Conservation (phyloP, 2,797 vertebrate genomes). For the Hipposideros larvatus region DNA sequence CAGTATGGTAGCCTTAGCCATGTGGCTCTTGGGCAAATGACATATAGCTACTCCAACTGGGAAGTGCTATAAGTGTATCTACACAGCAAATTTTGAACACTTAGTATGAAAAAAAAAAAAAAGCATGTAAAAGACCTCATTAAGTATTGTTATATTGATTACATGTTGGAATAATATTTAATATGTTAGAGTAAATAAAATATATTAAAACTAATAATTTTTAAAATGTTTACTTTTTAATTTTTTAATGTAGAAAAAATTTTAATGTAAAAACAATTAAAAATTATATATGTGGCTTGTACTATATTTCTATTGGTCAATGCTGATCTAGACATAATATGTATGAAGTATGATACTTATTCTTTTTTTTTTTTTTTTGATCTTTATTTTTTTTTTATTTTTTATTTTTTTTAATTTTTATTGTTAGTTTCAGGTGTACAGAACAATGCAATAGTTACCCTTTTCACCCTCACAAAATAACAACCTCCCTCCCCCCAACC, state of each 20-base stretch:
- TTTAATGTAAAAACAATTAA: slow-evolving; percentile 10
- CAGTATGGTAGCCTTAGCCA: background rate
- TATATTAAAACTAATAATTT: background rate
- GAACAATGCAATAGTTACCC: too few relatives aligned
- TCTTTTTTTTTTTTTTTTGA: too few relatives aligned
- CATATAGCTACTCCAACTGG: background rate
- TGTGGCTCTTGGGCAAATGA: background rate
- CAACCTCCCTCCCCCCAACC: too few relatives aligned
- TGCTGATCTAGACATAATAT: background rate
- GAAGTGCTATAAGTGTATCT: background rate
- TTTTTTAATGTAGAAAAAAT: slow-evolving; percentile 22
- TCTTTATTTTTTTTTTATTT: too few relatives aligned
- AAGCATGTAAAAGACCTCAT: background rate
- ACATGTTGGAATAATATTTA: background rate
- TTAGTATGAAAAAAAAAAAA: slow-evolving; percentile 19
- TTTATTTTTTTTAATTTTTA: too few relatives aligned
- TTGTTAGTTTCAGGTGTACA: too few relatives aligned
- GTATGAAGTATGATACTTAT: background rate
- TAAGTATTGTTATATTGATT: slow-evolving; percentile 8
- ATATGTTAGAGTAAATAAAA: slow-evolving; percentile 40
- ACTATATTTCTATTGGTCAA: background rate
- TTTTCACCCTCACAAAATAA: too few relatives aligned
- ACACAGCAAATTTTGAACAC: background rate
- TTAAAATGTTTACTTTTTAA: background rate
- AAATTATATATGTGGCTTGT: background rate